Evolutionary conservation across 2,888 invertebrate species (phyloP).

Genomic region (Himalopsyche anomala): DNA sequence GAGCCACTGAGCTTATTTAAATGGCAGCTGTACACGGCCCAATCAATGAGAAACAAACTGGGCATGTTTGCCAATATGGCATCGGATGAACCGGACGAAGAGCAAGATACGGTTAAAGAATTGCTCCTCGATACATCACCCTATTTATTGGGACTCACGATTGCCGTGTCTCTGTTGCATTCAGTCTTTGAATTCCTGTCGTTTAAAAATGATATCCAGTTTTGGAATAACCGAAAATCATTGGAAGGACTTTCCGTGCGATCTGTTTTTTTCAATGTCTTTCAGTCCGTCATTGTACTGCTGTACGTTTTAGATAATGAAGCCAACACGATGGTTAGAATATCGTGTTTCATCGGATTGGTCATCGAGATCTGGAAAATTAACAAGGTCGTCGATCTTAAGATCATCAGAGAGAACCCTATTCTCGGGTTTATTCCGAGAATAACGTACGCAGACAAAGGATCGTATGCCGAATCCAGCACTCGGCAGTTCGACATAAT

Average conservation of each 20-base stretch:
- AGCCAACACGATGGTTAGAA: slow-evolving; percentile 95
- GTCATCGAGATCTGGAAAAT: slow-evolving; percentile 99
- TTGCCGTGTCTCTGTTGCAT: slow-evolving; percentile 95
- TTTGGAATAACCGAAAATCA: slow-evolving; percentile 98
- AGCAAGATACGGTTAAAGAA: slow-evolving; percentile 94
- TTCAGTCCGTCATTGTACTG: slow-evolving; percentile 96
- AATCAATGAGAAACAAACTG: slow-evolving; percentile 94
- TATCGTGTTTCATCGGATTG: slow-evolving; percentile 96
- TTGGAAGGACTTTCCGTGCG: slow-evolving; percentile 98
- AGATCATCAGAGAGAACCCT: slow-evolving; percentile 84
- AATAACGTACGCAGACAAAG: slow-evolving; percentile 92
- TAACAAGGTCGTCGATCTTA: slow-evolving; percentile 94
- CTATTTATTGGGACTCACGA: slow-evolving; percentile 93
- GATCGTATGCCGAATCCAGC: slow-evolving; percentile 95
- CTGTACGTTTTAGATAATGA: slow-evolving; percentile 99
- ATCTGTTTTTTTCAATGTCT: slow-evolving; percentile 98
- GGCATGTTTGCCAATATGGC: slow-evolving; percentile 80
- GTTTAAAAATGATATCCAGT: slow-evolving; percentile 99
- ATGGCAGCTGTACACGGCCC: slow-evolving; percentile 99
- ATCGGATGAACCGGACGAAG: slow-evolving; percentile 89
- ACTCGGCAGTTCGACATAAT: slow-evolving; percentile 96
- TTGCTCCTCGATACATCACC: slow-evolving; percentile 98
- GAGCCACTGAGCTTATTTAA: slow-evolving; percentile 97
- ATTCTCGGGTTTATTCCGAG: slow-evolving; percentile 88
- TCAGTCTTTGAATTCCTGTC: slow-evolving; percentile 98